phyloP scores from a whole-genome alignment of 2,888 invertebrate species.

The Tinea trinotella region DNA sequence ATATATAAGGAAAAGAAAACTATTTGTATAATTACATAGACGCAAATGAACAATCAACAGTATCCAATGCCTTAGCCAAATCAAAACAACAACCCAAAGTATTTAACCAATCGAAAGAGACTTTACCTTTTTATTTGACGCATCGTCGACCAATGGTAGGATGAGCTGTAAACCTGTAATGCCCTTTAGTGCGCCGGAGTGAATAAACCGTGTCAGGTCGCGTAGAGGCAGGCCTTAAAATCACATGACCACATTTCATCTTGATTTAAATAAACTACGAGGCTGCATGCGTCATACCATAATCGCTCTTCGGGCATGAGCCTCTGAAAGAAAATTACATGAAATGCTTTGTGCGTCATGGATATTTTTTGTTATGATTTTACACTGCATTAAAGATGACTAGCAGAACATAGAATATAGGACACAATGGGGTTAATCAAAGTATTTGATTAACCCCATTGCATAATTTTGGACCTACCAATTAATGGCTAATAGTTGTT shows the following conservation, averaged over 20 bases:
- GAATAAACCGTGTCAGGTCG: constrained; percentile 58
- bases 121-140: constrained; percentile 45
- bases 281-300: constrained; percentile 67
- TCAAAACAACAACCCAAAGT: constrained; percentile 22
- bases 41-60: too few relatives aligned
- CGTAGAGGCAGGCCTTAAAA: constrained; percentile 63
- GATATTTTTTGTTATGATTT: constrained; percentile 42
- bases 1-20: too few relatives aligned
- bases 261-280: constrained; percentile 33
- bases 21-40: too few relatives aligned
- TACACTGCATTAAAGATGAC: too few relatives aligned
- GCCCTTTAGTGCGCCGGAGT: constrained; percentile 69
- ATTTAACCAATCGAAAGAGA: constrained; percentile 26
- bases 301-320: constrained; percentile 70
- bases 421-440: too few relatives aligned
- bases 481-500: too few relatives aligned
- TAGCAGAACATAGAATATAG: too few relatives aligned
- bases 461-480: too few relatives aligned
- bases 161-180: constrained; percentile 68
- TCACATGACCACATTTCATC: constrained; percentile 57
- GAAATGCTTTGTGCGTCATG: constrained; percentile 67
- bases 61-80: too few relatives aligned
- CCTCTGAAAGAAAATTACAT: constrained; percentile 72
- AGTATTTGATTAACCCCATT: too few relatives aligned
- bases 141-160: constrained; percentile 28